These are phyloP conservation scores for Ladona fulva DNA, from an alignment of 1,140 invertebrate species.

Conservation along the genomic window DNA sequence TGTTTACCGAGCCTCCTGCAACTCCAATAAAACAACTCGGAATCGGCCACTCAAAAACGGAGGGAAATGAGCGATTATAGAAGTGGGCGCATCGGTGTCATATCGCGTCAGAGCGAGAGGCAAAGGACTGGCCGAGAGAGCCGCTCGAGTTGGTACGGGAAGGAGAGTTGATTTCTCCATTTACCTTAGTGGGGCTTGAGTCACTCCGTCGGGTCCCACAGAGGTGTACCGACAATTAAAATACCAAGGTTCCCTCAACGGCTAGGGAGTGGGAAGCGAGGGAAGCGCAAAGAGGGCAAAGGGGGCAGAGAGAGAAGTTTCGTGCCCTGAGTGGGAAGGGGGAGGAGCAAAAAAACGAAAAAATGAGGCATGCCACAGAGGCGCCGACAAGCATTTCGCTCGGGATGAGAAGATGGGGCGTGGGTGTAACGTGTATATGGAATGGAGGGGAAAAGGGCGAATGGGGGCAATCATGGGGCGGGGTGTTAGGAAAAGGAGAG, in stretches of 20 bases:
- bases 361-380: background rate
- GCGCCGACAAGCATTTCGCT: background rate
- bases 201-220: background rate
- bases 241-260: background rate
- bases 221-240: constrained; percentile 5
- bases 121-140: background rate
- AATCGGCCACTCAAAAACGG: no score
- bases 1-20: no score
- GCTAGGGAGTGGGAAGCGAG: background rate
- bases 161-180: background rate
- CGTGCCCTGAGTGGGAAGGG: background rate
- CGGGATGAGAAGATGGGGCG: background rate
- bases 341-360: background rate
- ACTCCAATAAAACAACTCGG: no score
- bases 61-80: background rate
- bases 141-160: background rate
- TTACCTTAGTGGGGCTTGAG: background rate
- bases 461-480: background rate
- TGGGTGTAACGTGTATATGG: background rate
- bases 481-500: background rate
- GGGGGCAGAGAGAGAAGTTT: background rate
- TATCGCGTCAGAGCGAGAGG: background rate
- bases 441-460: background rate
- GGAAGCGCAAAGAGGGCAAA: background rate
- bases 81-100: background rate